Evolutionary conservation across 2,797 vertebrate genomes (phyloP).

Genomic region (Coranthus polyacanthus): DNA sequence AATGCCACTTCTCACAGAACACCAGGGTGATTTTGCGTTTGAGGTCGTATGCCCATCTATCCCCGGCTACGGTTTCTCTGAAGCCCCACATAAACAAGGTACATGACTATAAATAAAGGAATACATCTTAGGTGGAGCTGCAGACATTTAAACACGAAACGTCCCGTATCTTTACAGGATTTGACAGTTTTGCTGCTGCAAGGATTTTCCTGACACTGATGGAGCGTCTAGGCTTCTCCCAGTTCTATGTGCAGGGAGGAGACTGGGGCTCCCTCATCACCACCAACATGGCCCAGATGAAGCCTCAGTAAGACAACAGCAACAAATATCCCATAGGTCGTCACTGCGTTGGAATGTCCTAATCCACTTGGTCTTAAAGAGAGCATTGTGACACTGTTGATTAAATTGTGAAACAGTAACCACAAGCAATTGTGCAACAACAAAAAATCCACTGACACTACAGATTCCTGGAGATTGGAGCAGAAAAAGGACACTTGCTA

Average conservation of each 20-base stretch:
- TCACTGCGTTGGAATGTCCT: slow-evolving; percentile 29
- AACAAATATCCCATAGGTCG: slow-evolving; percentile 15
- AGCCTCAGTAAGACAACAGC: slow-evolving; percentile 86
- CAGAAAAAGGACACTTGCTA: background rate
- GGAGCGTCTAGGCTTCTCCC: slow-evolving; percentile 88
- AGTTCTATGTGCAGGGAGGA: slow-evolving; percentile 91
- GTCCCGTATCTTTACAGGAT: slow-evolving; percentile 75
- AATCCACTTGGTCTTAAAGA: slow-evolving; percentile 10
- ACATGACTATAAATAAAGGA: background rate
- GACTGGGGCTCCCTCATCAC: slow-evolving; percentile 90
- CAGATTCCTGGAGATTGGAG: slow-evolving; percentile 43
- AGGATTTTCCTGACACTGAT: slow-evolving; percentile 91
- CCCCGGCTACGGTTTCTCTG: slow-evolving; percentile 92
- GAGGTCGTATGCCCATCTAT: slow-evolving; percentile 94
- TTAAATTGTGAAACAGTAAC: slow-evolving; percentile 30
- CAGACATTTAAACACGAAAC: slow-evolving; percentile 8
- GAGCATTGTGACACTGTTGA: slow-evolving; percentile 38
- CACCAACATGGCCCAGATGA: slow-evolving; percentile 91
- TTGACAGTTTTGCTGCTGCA: slow-evolving; percentile 83
- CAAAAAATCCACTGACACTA: slow-evolving; percentile 20
- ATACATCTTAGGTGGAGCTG: background rate
- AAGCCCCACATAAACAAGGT: slow-evolving; percentile 90
- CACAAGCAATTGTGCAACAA: slow-evolving; percentile 25
- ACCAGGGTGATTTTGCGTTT: slow-evolving; percentile 78
- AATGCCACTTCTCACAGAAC: slow-evolving; percentile 87